Base-by-base conservation (phyloP, 2,888 invertebrate genomes). In the Sminthurides aquaticus region DNA sequence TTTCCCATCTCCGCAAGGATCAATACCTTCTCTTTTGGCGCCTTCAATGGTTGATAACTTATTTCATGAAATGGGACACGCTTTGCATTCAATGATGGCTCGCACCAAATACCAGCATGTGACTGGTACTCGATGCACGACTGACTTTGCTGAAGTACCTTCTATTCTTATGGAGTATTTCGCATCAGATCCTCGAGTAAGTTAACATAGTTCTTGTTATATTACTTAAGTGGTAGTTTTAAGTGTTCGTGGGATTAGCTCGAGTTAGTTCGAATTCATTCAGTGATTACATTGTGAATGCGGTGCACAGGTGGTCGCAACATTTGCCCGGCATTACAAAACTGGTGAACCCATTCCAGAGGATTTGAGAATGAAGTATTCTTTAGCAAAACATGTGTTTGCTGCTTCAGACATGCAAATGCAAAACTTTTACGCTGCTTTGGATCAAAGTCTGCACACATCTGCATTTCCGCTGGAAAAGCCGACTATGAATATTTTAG, bases 101-200 rank as follows among this genome's bases (percentile, higher is more conserved):
- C 84, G 96, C 69, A 96, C 97, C 0, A 84, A 86, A 67, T 92
- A 96, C 80, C 99, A 99, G 80, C 98, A 99, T 80, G 94, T 98
- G 55, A 90, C 96, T 2, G 97, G 98, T 67, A 99, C 99, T 0
- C 83, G 99, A 64, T 98, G 97, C 78, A 86, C 92, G 71, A 97
- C 98, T 2, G 99, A 99, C 82, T 91, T 99, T 77, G 98, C 99
- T 1, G 99, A 99, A 84, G 91, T 99, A 52, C 99, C 99, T 5
- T 96, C 96, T n/a, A 89, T 97, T 67, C 83, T 99, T 22, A 96
- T 98, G 95, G 99, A 99, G 81, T 93, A 92, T 80, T 99, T 98
- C 83, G 91, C 94, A 11, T 85, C 86, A 62, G 93, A 95, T 81
- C 88, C 89, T 0, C 82, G 91, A 73, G 89, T 87, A 75, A 62